phyloP scores from a whole-genome alignment of 2,888 invertebrate species.

The Catocala sponsa region DNA sequence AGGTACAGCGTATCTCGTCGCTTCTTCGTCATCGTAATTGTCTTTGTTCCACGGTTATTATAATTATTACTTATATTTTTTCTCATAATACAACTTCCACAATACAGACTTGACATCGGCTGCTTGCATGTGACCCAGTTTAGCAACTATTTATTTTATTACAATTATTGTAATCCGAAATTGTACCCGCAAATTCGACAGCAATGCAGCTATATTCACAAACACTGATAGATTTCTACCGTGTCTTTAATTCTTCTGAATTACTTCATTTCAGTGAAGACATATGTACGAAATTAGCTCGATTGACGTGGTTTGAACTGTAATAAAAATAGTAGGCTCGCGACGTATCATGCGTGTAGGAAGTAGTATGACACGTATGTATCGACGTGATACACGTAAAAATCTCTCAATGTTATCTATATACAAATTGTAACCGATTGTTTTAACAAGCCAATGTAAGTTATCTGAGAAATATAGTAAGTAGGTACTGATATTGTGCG shows the following conservation, averaged over 20 bases:
- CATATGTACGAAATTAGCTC: constrained; percentile 24
- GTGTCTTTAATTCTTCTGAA: background rate
- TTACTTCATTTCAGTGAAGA: constrained; percentile 16
- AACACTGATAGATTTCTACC: background rate
- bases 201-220: no score
- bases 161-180: no score
- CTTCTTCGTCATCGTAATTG: constrained; percentile 1
- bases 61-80: background rate
- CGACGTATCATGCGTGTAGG: constrained; percentile 40
- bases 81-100: background rate
- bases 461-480: background rate
- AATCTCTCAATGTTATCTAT: constrained; percentile 31
- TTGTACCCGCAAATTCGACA: no score
- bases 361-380: constrained; percentile 28
- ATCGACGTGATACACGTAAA: constrained; percentile 22
- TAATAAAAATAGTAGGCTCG: constrained; percentile 29
- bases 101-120: background rate
- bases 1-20: no score
- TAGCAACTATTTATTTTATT: no score
- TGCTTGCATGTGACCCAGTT: background rate
- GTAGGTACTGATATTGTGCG: no score
- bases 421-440: constrained; percentile 1
- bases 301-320: constrained; percentile 22
- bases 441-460: background rate
- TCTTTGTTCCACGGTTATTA: constrained; percentile 11